Evolutionary conservation across 1,140 invertebrate species (phyloP), one percentile per base, ranked within the genome.

Genomic region (Psilanteris sp.): DNA sequence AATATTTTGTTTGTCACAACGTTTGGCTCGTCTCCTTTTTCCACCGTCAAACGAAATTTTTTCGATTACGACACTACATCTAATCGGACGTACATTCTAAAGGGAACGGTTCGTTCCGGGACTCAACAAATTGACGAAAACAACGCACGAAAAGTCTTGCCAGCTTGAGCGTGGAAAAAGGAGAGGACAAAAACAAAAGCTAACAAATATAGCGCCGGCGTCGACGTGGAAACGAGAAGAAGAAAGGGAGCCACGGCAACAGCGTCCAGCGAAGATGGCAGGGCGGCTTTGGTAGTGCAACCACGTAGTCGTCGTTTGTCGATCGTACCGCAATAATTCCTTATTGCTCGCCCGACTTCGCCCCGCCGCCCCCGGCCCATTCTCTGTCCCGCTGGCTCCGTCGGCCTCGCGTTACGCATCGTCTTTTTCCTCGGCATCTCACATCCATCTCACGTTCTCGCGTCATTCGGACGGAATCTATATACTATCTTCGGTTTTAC

Each of bases 301-400:
- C 83, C 87, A 88, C 86, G 88, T 87, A 87, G 78, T 82, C 79
- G 85, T 84, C 86, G 87, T 88, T 88, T 88, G 87, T 88, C 86
- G 86, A 88, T 86, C 83, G 84, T 83, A 84, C 86, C 86, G 86
- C 86, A 88, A 89, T 88, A 88, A 88, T 89, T 89, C 82, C 85
- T 89, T 88, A 89, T 89, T 88, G 86, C 86, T 87, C 81, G 80
- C 74, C 84, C 84, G 81, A 83, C 78, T 77, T 15, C 80, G 78
- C 70, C 18, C 80, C 79, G 76, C 75, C 82, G 81, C 79, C 72
- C 29, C 34, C 27, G 32, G 43, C 37, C 41, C 67, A 50, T 7
- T 52, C 18, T 57, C 48, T 62, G 50, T 32, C 44, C 57, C 43
- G 31, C 64, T 15, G 44, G 31, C 36, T 8, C 32, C 52, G 43